Percentiles rank a stretch among this genome's conserved stretches.
These are phyloP conservation scores for Tillus elongatus DNA, from an alignment of 2,888 invertebrate genomes.

Conservation along the genomic window DNA sequence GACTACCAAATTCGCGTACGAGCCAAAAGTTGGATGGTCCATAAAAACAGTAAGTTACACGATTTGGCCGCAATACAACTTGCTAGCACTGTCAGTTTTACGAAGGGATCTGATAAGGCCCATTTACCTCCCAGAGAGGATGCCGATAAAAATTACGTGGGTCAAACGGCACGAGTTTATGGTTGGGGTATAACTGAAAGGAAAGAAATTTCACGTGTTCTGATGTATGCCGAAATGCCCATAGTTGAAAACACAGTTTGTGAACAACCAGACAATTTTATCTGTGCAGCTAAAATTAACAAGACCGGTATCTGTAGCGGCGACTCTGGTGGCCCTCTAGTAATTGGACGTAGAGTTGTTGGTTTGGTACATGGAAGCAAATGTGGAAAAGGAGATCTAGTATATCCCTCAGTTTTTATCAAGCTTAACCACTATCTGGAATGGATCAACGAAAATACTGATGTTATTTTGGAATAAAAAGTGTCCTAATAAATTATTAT, in stretches of 20 bases:
- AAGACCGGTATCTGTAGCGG: background rate
- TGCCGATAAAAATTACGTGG: constrained; percentile 1
- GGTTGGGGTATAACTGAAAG: background rate
- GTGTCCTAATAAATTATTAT: too few relatives aligned
- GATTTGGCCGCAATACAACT: background rate
- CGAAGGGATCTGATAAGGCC: background rate
- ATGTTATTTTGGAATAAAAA: too few relatives aligned
- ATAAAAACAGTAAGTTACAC: too few relatives aligned
- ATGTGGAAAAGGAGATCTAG: background rate
- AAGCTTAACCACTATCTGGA: background rate
- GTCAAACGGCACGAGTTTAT: background rate
- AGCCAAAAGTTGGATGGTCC: too few relatives aligned
- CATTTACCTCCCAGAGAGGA: background rate
- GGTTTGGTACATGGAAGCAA: background rate
- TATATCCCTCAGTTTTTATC: background rate
- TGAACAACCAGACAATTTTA: too few relatives aligned
- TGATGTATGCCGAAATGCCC: background rate
- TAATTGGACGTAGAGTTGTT: background rate
- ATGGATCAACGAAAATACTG: background rate
- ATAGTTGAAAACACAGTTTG: too few relatives aligned
- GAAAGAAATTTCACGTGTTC: background rate
- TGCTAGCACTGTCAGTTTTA: background rate
- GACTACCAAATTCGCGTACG: too few relatives aligned
- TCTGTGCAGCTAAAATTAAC: background rate
- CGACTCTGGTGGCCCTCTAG: constrained; percentile 1